Evolutionary conservation across 2,113 vertebrate species (phyloP), one percentile per base, ranked within the genome.

Genomic region (Ranitomeya imitator): DNA sequence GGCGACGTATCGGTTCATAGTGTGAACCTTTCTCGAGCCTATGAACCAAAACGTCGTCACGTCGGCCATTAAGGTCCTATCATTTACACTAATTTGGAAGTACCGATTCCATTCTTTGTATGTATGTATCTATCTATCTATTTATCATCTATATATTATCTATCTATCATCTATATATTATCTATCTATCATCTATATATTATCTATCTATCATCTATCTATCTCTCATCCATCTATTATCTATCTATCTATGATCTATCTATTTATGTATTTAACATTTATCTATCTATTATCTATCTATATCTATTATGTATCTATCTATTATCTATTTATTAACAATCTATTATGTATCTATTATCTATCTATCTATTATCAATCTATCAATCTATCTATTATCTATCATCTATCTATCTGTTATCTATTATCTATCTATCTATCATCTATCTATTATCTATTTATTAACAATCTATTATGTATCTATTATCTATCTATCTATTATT

Each of bases 371-470:
- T n/a, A n/a, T n/a, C n/a, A n/a, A n/a, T n/a, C n/a, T n/a, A n/a
- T n/a, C n/a, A n/a, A 1, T 31, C 26, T 31, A 31, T 31, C 26
- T 31, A 31, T 31, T 31, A 31, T 31, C 26, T 31, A 31, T 31
- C 26, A n/a, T n/a, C n/a, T n/a, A n/a, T n/a, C n/a, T n/a, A n/a
- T n/a, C n/a, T n/a, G n/a, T n/a, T n/a, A 31, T 31, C 26, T 31
- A 31, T 31, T 31, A 31, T 83, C 57, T 83, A 83, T 51, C 60
- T 85, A n/a, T n/a, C n/a, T n/a, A n/a, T n/a, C n/a, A n/a, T n/a
- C n/a, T n/a, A 85, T 85, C 67, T 85, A 55, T 74, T 85, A 74
- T 85, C 67, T 85, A 85, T 85, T 65, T 85, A 85, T n/a, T n/a
- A n/a, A n/a, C n/a, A 73, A 65, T 73, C 73, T 85, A 31, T 67